Evolutionary conservation across 2,888 invertebrate species (phyloP), one percentile per base, ranked within the genome.

Genomic region (Theretra japonica): DNA sequence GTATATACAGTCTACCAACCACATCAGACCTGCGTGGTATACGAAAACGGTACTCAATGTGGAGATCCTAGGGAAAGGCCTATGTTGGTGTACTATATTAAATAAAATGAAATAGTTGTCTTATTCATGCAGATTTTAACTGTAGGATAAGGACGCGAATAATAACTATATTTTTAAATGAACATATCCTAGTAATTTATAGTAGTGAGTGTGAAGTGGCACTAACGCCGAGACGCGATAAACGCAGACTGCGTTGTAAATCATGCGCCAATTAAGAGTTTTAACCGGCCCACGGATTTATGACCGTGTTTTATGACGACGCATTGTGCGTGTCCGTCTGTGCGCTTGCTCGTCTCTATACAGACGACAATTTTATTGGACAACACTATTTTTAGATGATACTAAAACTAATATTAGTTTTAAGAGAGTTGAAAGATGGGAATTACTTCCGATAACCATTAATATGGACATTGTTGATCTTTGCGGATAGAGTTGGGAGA

Each of bases 181-280:
- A 30, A 30, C 17, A 23, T 21, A n/a, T 19, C 33, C 25, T 21
- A 33, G 15, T 33, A 68, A 73, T 74, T 73, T 62, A 69, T 21
- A 56, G 19, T 62, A 23, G 17, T 21, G 21, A 65, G 30, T 41
- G 60, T 30, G 33, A 70, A 53, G 62, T 53, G 62, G 70, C 28
- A 28, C 62, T 56, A 62, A 70, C 53, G 28, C 8, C 21, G 53
- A 62, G 70, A 65, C 53, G 70, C 72, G 70, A 74, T 76, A 75
- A 76, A 69, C 73, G 68, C 70, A 53, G 72, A 53, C 62, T 21
- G 21, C 19, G 62, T 68, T 75, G 77, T 80, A 78, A 80, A 78
- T 80, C 79, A 77, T 73, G 72, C 15, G 11, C 75, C 77, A 78
- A 80, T 80, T 78, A 80, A 76, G 75, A 65, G 72, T 73, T 76